Evolutionary conservation across 2,797 vertebrate species (phyloP), one percentile per base, ranked within the genome.

Genomic region (Poecile montanus): DNA sequence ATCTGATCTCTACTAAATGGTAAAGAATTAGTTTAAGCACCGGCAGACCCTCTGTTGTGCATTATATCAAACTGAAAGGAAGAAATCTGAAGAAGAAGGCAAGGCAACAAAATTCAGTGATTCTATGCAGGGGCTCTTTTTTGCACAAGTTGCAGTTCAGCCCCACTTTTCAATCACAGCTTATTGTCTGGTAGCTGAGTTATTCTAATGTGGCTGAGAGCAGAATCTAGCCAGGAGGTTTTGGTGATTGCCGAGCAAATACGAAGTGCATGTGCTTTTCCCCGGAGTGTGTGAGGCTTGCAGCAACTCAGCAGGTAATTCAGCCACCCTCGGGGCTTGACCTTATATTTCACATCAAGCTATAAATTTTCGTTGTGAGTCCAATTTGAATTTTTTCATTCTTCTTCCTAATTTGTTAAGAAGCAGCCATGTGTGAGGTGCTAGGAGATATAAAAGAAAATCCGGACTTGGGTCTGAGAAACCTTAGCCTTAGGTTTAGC

Each of bases 21-120:
- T 94, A 77, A 95, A 96, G 96, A 96, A 90, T 89, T 61, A 89
- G 79, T 95, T 96, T 91, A 88, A 95, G 75, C 86, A 94, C 74
- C 29, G 11, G 67, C 91, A 94, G 86, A 89, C 61, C 65, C 75
- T 88, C 76, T 19, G 13, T 14, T 15, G 14, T 68, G 81, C 19
- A 3, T 62, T 74, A 29, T 8, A 80, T 17, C 40, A 57, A 83
- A 27, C 56, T 78, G 68, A 76, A 82, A 73, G 45, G 36, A 81
- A 3, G 11, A 38, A 51, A 27, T 30, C 42, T 78, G 17, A 76
- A 83, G 56, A 47, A 82, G 82, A 7, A 3, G 21, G 36, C 21
- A 77, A 4, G 2, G 36, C 44, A 93, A 53, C 20, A 60, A 76
- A 83, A 61, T 53, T 85, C 18, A 62, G 36, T 27, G 40, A 50